These are phyloP conservation scores for Ephydatia muelleri DNA, from an alignment of 37 sponge, comb jelly and placozoan genomes.

Conservation along the genomic window DNA sequence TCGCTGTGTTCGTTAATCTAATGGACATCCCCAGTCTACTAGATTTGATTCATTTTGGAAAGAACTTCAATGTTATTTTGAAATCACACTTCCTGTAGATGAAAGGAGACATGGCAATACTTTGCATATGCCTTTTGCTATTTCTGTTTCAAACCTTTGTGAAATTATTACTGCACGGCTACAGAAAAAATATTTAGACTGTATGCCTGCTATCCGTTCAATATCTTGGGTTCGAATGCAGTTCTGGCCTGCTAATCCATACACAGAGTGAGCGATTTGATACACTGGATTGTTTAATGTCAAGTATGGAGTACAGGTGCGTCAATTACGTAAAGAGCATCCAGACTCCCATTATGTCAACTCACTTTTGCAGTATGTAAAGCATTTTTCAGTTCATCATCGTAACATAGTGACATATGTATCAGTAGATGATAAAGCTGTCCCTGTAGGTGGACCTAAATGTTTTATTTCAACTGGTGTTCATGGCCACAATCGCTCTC, in stretches of 20 bases:
- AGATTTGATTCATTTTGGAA: too few relatives aligned
- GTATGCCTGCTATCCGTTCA: neutral
- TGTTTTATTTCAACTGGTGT: conserved; percentile 23
- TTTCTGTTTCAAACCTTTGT: neutral
- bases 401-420: neutral
- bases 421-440: conserved; percentile 37
- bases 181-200: neutral
- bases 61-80: too few relatives aligned
- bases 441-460: conserved; percentile 38
- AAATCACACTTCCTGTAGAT: neutral
- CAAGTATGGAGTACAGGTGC: conserved; percentile 28
- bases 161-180: neutral
- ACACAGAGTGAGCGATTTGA: neutral
- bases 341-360: conserved; percentile 25
- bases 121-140: conserved; percentile 29
- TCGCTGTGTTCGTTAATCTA: too few relatives aligned
- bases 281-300: conserved; percentile 50
- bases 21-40: too few relatives aligned
- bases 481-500: conserved; percentile 8
- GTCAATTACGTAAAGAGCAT: conserved; percentile 24
- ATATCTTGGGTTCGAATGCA: neutral
- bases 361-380: neutral
- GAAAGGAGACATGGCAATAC: too few relatives aligned
- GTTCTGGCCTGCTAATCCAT: neutral
- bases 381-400: conserved; percentile 4